Base-by-base conservation (phyloP, 2,888 invertebrate genomes). In the Callyntrura sp. region DNA sequence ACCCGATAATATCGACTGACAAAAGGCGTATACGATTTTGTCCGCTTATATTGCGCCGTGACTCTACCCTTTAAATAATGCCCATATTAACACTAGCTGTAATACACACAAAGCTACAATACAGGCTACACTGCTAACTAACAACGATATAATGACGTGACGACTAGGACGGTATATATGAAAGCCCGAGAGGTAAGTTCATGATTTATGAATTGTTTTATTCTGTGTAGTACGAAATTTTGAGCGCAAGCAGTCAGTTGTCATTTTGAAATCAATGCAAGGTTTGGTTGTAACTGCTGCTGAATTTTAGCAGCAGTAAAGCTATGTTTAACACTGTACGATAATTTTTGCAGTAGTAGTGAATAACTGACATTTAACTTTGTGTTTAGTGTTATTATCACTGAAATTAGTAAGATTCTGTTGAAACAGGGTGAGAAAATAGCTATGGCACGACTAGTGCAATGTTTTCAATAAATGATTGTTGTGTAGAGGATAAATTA, bases 401-500 rank as follows among this genome's bases (percentile, higher is more conserved):
- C 14, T 20, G 2, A 11, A 17, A 60, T 20, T 20, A 20, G 60
- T 23, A 20, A 3, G 6, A 6, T 20, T 60, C 23, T 20, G 17
- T 11, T 60, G 11, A 60, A 55, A 20, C n/a, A 60, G 23, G 60
- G 60, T 60, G 60, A 60, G 60, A 60, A 60, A 11, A n/a, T n/a
- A n/a, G n/a, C n/a, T n/a, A n/a, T n/a, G n/a, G n/a, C n/a, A n/a
- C n/a, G n/a, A n/a, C n/a, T n/a, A n/a, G n/a, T n/a, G n/a, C n/a
- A n/a, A n/a, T n/a, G n/a, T 17, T 20, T 60, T 20, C n/a, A 3
- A 60, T 20, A 2, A 20, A n/a, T n/a, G n/a, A n/a, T n/a, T n/a
- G n/a, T n/a, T 17, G 17, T 12, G 60, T 60, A 20, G 9, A 17
- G 17, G 17, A 2, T 60, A 20, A 20, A 20, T 60, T n/a, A n/a